Evolutionary conservation across 2,113 vertebrate genomes (phyloP).

Genomic region (Ivindomyrus marchei): DNA sequence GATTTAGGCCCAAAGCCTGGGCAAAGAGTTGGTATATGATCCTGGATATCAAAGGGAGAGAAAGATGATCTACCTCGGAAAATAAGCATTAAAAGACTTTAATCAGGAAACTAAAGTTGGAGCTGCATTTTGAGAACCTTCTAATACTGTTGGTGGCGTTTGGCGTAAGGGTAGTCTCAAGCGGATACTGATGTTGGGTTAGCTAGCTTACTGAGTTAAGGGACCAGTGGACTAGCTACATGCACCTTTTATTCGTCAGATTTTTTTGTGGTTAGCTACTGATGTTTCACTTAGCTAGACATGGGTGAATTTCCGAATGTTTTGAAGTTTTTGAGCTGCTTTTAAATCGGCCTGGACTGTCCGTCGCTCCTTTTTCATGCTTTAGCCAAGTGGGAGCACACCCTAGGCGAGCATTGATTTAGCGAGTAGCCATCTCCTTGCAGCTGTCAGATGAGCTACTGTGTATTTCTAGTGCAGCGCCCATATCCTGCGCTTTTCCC

Average conservation of each 20-base stretch:
- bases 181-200: neutral
- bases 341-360: neutral
- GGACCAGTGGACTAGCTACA: neutral
- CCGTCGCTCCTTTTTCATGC: neutral
- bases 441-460: conserved; percentile 4
- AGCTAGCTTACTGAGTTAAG: neutral
- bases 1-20: conserved; percentile 48
- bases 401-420: neutral
- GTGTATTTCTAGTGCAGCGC: neutral
- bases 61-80: conserved; percentile 7
- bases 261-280: neutral
- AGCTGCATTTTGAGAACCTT: neutral
- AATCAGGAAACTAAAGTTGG: neutral
- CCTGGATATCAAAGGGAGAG: neutral
- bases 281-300: neutral
- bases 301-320: neutral
- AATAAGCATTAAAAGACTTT: neutral
- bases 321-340: neutral
- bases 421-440: neutral
- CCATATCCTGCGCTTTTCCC: neutral
- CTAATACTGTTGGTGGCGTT: neutral
- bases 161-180: neutral
- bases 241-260: neutral
- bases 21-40: conserved; percentile 34
- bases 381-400: neutral